Evolutionary conservation across 2,797 vertebrate species (phyloP).

Genomic region (Strix occidentalis): DNA sequence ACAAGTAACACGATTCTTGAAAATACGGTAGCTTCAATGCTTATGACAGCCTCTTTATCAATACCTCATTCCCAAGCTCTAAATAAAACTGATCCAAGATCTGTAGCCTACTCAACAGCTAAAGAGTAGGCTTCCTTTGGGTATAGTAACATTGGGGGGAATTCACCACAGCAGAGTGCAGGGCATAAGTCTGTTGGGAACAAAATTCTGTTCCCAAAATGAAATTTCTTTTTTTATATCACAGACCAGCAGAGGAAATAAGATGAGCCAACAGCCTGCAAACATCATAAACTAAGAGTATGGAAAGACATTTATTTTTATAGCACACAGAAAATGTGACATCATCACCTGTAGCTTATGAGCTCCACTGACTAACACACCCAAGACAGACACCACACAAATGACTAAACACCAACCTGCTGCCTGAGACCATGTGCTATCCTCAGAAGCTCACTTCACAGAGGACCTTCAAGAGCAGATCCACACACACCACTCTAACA

Average conservation of each 20-base stretch:
- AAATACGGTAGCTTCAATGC: not conserved
- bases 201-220: not conserved
- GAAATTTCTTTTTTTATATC: not conserved
- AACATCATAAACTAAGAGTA: not conserved
- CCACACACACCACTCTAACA: not conserved
- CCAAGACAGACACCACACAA: not conserved
- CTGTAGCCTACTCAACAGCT: not conserved
- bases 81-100: not conserved
- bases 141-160: rapidly evolving
- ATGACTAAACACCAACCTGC: not conserved
- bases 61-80: not conserved
- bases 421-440: not conserved
- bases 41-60: not conserved
- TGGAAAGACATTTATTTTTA: not conserved
- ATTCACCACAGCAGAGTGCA: not conserved
- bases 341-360: not conserved
- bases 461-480: not conserved
- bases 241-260: not conserved
- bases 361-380: not conserved
- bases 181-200: not conserved
- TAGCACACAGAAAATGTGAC: not conserved
- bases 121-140: not conserved
- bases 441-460: not conserved
- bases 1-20: not conserved
- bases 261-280: not conserved